Evolutionary conservation across 2,888 invertebrate genomes (phyloP), one percentile per base, ranked within the genome.

Genomic region (Scaeva pyrastri): DNA sequence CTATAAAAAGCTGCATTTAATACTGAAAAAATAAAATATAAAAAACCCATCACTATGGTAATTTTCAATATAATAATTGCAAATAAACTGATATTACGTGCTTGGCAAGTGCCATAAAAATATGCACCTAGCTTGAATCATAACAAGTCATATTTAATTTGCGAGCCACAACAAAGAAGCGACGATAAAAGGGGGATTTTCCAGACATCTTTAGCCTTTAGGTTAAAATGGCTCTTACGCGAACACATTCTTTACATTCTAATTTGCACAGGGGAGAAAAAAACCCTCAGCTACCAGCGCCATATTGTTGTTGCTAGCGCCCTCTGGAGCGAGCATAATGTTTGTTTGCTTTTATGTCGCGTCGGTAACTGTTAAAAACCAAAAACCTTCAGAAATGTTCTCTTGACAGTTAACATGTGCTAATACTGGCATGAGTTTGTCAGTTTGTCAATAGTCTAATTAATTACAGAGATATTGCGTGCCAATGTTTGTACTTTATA

Each of bases 71-170:
- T 31, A 45, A 62, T 62, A 62, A 62, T 62, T 62, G 26, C 62
- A 31, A 64, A 64, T 19, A 48, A 64, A 66, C 36, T 48, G 48
- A 66, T 19, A 66, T 66, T 66, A 66, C 66, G 66, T 66, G 66
- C 66, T 66, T 48, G 19, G 31, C 48, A 36, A 36, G 23, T 26
- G 41, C 48, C 31, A n/a, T 48, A 12, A 48, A 16, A 16, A 16
- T 62, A 21, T 21, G 26, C n/a, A 26, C 23, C 14, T 50, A 8
- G n/a, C 48, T 64, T 19, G 48, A 66, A 66, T 66, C 64, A 66
- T 14, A 66, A 31, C 31, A 31, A 31, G 31, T 66, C 11, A 31
- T 48, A 48, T 26, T 66, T n/a, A n/a, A 31, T 26, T 31, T 66
- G 31, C 48, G 31, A 16, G 14, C 16, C 64, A 31, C 4, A 48